phyloP scores from a whole-genome alignment of 2,888 invertebrate species.

The Agrochola litura region DNA sequence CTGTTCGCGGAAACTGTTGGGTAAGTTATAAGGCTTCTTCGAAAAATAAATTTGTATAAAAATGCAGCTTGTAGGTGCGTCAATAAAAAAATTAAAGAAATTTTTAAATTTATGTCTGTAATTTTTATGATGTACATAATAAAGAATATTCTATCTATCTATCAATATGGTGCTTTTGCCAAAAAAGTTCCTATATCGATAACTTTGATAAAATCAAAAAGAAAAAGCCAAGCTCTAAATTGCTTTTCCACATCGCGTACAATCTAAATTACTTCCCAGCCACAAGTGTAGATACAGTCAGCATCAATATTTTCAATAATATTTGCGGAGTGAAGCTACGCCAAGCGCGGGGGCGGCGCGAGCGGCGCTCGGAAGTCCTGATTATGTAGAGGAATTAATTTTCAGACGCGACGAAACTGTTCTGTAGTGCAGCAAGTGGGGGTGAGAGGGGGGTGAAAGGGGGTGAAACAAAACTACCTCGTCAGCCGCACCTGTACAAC shows the following conservation, averaged over 20 bases:
- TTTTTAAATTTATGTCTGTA: no score
- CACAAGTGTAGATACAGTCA: constrained; percentile 37
- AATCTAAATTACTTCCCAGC: constrained; percentile 35
- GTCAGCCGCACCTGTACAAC: constrained; percentile 86
- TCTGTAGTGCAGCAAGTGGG: constrained; percentile 76
- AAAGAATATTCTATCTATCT: no score
- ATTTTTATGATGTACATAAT: no score
- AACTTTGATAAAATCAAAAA: neutral
- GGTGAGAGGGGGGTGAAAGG: constrained; percentile 57
- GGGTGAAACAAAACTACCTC: constrained; percentile 84
- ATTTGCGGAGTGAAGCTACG: constrained; percentile 81
- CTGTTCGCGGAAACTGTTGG: constrained; percentile 20
- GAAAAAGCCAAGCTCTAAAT: constrained; percentile 11
- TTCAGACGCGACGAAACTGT: constrained; percentile 89
- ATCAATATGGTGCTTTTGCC: no score
- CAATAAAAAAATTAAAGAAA: no score
- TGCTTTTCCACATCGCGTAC: constrained; percentile 8
- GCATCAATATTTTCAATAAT: constrained; percentile 62
- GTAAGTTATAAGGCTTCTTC: constrained; percentile 9
- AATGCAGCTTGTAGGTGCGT: neutral
- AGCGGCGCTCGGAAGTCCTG: constrained; percentile 84
- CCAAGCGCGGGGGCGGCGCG: constrained; percentile 68
- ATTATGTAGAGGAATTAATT: constrained; percentile 91
- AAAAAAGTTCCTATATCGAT: neutral
- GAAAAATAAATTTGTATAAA: neutral